Evolutionary conservation across 2,888 invertebrate species (phyloP).

Genomic region (Chaetoderma sp.): DNA sequence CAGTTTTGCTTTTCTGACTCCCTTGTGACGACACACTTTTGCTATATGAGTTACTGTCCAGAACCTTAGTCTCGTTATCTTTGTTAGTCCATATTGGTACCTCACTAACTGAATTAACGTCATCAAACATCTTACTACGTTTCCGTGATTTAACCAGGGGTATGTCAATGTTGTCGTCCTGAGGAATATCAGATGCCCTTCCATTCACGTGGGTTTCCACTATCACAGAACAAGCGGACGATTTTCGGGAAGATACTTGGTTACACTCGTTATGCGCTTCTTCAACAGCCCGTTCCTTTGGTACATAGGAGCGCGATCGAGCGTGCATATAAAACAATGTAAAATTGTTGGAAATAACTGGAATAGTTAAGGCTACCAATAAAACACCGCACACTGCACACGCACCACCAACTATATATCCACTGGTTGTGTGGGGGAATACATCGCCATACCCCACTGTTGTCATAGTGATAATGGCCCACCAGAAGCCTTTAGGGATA

Average conservation of each 20-base stretch:
- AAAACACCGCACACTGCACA: constrained; percentile 66
- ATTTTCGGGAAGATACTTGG: constrained; percentile 37
- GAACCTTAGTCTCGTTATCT: too few species aligned
- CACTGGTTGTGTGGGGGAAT: constrained; percentile 56
- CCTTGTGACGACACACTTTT: too few species aligned
- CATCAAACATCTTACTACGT: too few species aligned
- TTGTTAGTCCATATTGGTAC: too few species aligned
- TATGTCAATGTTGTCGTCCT: constrained; percentile 23
- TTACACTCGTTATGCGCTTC: too few species aligned
- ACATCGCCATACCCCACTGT: constrained; percentile 68
- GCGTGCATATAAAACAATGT: constrained; percentile 67
- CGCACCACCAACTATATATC: constrained; percentile 61
- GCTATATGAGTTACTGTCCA: constrained; percentile 48
- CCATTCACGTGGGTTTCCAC: constrained; percentile 47
- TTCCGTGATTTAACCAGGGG: too few species aligned
- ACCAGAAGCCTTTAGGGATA: constrained; percentile 70
- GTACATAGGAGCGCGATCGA: constrained; percentile 53
- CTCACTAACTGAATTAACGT: too few species aligned
- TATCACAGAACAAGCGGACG: constrained; percentile 43
- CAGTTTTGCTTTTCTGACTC: too few species aligned
- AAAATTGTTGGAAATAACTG: constrained; percentile 68
- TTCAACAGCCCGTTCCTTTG: too few species aligned
- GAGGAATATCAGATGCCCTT: constrained; percentile 30
- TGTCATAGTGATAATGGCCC: constrained; percentile 69
- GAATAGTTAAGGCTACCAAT: constrained; percentile 64